Conservation (phyloP, 1,140 invertebrate species). For the Olivierus martensii region DNA sequence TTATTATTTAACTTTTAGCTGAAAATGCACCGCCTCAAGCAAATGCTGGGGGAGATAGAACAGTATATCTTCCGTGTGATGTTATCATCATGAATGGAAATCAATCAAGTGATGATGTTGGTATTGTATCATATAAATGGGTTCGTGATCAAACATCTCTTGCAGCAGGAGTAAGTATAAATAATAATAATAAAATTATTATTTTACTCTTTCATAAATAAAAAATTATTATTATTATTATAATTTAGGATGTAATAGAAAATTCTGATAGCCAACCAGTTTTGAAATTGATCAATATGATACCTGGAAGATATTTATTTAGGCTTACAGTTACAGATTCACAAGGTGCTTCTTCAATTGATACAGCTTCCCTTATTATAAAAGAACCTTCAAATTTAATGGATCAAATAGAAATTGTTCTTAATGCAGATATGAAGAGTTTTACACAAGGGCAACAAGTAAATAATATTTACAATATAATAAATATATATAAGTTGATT, state of each 20-base stretch:
- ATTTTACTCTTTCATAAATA: neutral
- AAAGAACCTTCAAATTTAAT: conserved; percentile 51
- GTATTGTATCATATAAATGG: conserved; percentile 74
- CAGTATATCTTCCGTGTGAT: conserved; percentile 54
- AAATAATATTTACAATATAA: neutral
- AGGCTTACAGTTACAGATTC: conserved; percentile 75
- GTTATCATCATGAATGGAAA: conserved; percentile 72
- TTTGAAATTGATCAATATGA: conserved; percentile 58
- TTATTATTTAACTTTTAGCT: too few relatives aligned
- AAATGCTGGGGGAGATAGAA: conserved; percentile 69
- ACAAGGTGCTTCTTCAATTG: conserved; percentile 62
- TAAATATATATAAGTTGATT: neutral
- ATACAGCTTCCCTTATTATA: conserved; percentile 71
- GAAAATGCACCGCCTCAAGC: conserved; percentile 77
- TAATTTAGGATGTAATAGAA: conserved; percentile 43
- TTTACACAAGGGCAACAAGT: conserved; percentile 54
- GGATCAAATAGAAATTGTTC: conserved; percentile 62
- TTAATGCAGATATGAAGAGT: conserved; percentile 43
- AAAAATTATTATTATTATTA: neutral
- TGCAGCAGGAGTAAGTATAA: conserved; percentile 47
- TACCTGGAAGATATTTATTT: conserved; percentile 71
- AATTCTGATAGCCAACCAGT: conserved; percentile 54
- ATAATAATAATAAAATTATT: neutral
- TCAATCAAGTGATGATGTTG: conserved; percentile 70
- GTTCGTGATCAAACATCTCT: conserved; percentile 59